phyloP scores from a whole-genome alignment of 1,140 invertebrate species.

The Oncopeltus fasciatus region DNA sequence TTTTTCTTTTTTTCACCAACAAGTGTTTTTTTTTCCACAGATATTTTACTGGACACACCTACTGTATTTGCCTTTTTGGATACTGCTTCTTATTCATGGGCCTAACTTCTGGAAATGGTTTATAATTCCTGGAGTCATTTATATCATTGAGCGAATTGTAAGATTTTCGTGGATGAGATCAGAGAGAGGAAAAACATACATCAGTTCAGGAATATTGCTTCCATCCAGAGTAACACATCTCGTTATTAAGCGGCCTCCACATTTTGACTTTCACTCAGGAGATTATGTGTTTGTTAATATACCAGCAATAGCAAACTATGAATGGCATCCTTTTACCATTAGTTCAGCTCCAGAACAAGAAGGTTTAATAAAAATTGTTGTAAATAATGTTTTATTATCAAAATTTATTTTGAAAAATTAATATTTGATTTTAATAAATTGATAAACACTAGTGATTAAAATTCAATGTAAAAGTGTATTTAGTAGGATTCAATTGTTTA shows the following conservation, averaged over 20 bases:
- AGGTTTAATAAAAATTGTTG: no score
- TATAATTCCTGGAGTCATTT: conserved; percentile 63
- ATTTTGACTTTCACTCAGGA: conserved; percentile 80
- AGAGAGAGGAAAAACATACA: conserved; percentile 63
- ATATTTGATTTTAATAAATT: no score
- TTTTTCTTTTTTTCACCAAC: no score
- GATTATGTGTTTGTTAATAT: conserved; percentile 93
- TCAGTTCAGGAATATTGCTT: conserved; percentile 68
- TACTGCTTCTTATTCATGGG: conserved; percentile 70
- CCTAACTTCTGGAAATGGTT: conserved; percentile 96
- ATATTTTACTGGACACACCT: conserved; percentile 92
- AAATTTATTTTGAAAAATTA: no score
- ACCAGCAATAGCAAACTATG: conserved; percentile 78
- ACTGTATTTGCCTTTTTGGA: conserved; percentile 79
- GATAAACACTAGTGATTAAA: no score
- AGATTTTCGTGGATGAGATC: conserved; percentile 46
- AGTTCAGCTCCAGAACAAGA: conserved; percentile 88
- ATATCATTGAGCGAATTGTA: conserved; percentile 59
- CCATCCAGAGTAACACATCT: conserved; percentile 76
- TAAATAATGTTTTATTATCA: no score
- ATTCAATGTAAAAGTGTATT: no score
- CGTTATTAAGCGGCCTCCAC: conserved; percentile 68
- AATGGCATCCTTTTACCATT: conserved; percentile 96
- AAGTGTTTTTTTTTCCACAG: conserved; percentile 32
- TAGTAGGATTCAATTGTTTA: no score